Base-by-base conservation (phyloP, 2,797 vertebrate genomes). In the Melanotaenia pygmaea region DNA sequence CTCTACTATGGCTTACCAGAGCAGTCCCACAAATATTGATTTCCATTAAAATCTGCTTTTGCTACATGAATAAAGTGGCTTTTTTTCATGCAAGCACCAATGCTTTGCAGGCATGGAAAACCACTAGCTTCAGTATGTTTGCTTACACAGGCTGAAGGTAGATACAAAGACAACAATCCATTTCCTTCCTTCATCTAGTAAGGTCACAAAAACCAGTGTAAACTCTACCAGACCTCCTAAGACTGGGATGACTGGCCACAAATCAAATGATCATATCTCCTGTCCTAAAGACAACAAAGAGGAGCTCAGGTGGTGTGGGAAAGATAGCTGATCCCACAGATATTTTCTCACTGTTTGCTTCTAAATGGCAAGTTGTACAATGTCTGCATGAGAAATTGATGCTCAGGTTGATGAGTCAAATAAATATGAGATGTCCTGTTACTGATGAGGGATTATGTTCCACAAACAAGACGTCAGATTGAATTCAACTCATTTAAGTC, bases 101-200 rank as follows among this genome's bases (percentile, higher is more conserved):
- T 45, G 60, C 67, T 70, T 30, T 1, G 35, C 76, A 75, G 57
- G 57, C 72, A 72, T 47, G 43, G 59, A 82, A 86, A 83, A 71
- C 82, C 59, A 53, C 72, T 43, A 24, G 57, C 79, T 72, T 53
- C 82, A 30, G 72, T 51, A 11, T 72, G 70, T 91, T 86, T 90
- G 81, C 79, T 87, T 86, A 81, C 12, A 59, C 65, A 81, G 74
- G 72, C 68, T 70, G 77, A 69, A 90, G 78, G 77, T 78, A 78
- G 84, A 90, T 79, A 73, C 75, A 88, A 84, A 84, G 77, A 89
- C 82, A 87, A 91, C 83, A 91, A 43, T 92, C 88, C 61, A 74
- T 91, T 90, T 89, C 76, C 72, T 80, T 67, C 58, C 74, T 76
- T 80, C 75, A 66, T 76, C 79, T 59, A 26, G 61, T 45, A 14